Percentiles rank a stretch among this genome's conserved stretches.
phyloP scores from a whole-genome alignment of 2,113 vertebrate species.

The Ovis canadensis region DNA sequence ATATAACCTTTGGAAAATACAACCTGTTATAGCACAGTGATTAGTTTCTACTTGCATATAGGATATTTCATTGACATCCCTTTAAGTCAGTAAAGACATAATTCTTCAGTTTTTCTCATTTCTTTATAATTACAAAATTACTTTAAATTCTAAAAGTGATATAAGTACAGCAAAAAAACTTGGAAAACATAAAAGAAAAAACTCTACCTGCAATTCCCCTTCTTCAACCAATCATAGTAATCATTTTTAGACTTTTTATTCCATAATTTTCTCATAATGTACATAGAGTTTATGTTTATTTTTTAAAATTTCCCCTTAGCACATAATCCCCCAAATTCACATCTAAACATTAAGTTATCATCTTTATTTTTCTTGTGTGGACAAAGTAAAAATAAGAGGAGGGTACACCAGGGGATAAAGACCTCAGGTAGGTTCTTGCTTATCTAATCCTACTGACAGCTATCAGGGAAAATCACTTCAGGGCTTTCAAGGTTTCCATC shows the following conservation, averaged over 20 bases:
- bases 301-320: neutral
- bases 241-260: neutral
- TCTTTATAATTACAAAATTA: neutral
- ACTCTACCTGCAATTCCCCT: neutral
- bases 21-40: neutral
- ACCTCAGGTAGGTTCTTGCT: neutral
- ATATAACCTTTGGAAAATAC: neutral
- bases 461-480: neutral
- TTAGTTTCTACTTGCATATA: neutral
- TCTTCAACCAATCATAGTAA: neutral
- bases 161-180: neutral
- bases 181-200: slow-evolving; percentile 2
- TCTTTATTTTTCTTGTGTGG: neutral
- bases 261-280: neutral
- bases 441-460: neutral
- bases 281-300: neutral
- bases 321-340: neutral
- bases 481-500: neutral
- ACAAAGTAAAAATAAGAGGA: neutral
- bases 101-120: neutral
- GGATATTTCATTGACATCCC: neutral
- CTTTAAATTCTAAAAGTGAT: neutral
- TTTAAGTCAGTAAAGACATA: neutral
- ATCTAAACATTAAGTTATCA: neutral
- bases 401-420: neutral